phyloP scores from a whole-genome alignment of 2,797 vertebrate genomes.

The Paramormyrops hopkinsi region DNA sequence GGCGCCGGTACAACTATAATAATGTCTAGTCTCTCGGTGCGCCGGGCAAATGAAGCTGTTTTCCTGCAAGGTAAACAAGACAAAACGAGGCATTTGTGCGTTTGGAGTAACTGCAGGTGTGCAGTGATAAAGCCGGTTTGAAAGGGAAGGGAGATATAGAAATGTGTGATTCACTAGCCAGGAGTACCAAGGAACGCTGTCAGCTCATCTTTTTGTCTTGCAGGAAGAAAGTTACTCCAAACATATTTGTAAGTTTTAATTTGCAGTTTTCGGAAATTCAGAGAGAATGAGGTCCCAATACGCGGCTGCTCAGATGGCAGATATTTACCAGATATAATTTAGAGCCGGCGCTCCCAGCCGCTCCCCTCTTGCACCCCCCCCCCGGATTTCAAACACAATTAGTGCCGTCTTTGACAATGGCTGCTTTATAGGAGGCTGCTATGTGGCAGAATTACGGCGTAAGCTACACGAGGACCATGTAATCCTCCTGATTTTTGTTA shows the following conservation, averaged over 20 bases:
- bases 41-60: not conserved
- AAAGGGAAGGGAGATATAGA: not conserved
- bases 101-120: not conserved
- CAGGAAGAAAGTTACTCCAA: not conserved
- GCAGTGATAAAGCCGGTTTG: not conserved
- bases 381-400: not conserved
- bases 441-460: not conserved
- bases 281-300: not conserved
- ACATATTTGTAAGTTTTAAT: not conserved
- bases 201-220: not conserved
- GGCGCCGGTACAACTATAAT: not conserved
- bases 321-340: not conserved
- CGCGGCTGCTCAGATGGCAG: not conserved
- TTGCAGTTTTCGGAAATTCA: not conserved
- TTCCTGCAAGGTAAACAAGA: slow-evolving; percentile 9
- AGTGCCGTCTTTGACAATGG: not conserved
- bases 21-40: not conserved
- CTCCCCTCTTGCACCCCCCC: not conserved
- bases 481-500: not conserved
- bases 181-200: not conserved
- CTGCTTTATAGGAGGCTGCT: not conserved
- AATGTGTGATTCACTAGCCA: not conserved
- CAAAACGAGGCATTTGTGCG: not conserved
- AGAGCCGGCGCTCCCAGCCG: not conserved
- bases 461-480: not conserved